Conservation (phyloP, 2,113 vertebrate genomes). For the Sinocyclocheilus anophthalmus region DNA sequence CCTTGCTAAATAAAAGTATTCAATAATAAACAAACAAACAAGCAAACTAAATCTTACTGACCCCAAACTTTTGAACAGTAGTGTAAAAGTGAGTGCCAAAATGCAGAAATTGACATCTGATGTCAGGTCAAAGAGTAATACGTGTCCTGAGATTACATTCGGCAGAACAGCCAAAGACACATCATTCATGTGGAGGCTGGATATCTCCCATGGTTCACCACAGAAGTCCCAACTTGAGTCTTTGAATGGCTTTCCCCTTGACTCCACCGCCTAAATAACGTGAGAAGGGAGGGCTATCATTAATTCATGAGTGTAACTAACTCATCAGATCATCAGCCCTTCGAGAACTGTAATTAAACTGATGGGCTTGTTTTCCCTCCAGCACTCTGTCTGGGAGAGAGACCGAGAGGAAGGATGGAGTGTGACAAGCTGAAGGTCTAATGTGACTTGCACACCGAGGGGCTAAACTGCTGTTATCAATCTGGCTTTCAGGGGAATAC, state of each 20-base stretch:
- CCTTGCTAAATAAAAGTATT: too few relatives aligned
- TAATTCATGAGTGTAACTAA: slow-evolving; percentile 51
- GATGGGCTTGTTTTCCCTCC: slow-evolving; percentile 44
- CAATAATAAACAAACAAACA: background rate
- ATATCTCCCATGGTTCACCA: slow-evolving; percentile 19
- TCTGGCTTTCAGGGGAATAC: slow-evolving; percentile 36
- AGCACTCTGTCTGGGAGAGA: slow-evolving; percentile 30
- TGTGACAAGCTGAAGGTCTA: slow-evolving; percentile 30
- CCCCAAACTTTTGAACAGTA: too few relatives aligned
- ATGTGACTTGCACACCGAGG: slow-evolving; percentile 13
- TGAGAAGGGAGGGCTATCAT: slow-evolving; percentile 34
- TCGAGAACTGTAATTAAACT: slow-evolving; percentile 48
- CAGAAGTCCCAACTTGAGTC: slow-evolving; percentile 42
- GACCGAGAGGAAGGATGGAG: slow-evolving; percentile 23
- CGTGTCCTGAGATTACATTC: background rate
- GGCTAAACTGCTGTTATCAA: slow-evolving; percentile 44
- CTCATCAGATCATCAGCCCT: slow-evolving; percentile 43
- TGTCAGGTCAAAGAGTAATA: background rate
- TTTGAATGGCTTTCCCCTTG: slow-evolving; percentile 32
- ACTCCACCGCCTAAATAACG: slow-evolving; percentile 33
- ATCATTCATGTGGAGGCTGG: background rate
- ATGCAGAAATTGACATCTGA: too few relatives aligned
- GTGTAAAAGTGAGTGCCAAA: too few relatives aligned
- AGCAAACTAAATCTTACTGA: too few relatives aligned
- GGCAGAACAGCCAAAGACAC: too few relatives aligned